phyloP scores from a whole-genome alignment of 2,113 vertebrate species.

The Casuarius casuarius region DNA sequence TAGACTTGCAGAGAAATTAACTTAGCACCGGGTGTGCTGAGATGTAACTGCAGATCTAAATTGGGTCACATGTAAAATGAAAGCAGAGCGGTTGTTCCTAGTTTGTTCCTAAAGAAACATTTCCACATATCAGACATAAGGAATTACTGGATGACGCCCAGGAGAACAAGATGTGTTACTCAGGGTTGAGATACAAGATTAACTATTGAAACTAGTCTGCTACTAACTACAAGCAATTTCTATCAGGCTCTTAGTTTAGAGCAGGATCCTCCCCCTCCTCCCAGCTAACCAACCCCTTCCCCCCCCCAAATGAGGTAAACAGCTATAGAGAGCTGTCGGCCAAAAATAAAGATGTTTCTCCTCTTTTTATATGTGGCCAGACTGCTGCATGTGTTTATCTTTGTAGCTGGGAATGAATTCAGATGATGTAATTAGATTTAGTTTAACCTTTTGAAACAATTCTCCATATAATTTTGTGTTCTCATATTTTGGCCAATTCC shows the following conservation, averaged over 20 bases:
- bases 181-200: background rate
- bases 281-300: background rate
- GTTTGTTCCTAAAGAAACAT: background rate
- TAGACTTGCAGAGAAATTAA: background rate
- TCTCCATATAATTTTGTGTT: background rate
- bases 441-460: slow-evolving; percentile 48
- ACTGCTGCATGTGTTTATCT: slow-evolving; percentile 50
- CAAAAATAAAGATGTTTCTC: slow-evolving; percentile 55
- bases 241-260: background rate
- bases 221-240: background rate
- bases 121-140: accelerated
- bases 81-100: background rate
- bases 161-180: background rate
- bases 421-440: slow-evolving; percentile 61
- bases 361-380: slow-evolving; percentile 64
- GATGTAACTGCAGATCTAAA: background rate
- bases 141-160: background rate
- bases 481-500: background rate
- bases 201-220: background rate
- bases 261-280: background rate
- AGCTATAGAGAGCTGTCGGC: slow-evolving; percentile 66
- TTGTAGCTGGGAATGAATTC: slow-evolving; percentile 50
- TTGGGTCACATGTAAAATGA: background rate
- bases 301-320: background rate
- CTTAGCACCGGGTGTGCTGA: background rate